Conservation (phyloP, 92 coral and sea anemone species). For the Pocillopora grandis region DNA sequence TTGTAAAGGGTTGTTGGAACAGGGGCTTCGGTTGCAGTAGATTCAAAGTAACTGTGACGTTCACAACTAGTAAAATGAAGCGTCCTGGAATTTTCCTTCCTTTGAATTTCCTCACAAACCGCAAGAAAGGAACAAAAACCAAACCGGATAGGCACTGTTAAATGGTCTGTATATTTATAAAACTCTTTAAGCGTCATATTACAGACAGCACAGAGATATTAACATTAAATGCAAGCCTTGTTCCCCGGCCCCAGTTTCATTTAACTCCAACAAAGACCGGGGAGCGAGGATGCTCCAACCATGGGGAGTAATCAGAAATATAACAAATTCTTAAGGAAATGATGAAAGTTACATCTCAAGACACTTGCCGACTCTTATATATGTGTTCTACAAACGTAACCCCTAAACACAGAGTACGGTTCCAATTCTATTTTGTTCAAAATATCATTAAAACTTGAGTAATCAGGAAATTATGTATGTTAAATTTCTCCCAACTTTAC, state of each 20-base stretch:
- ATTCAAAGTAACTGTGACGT: too few relatives aligned
- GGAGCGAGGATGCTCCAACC: not conserved
- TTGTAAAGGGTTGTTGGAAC: too few relatives aligned
- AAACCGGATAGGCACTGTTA: constrained; percentile 1
- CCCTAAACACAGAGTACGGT: not conserved
- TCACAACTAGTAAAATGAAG: too few relatives aligned
- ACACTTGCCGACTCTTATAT: not conserved
- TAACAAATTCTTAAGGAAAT: not conserved
- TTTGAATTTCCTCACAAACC: not conserved
- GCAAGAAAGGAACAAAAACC: not conserved
- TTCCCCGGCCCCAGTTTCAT: not conserved
- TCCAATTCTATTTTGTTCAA: constrained; percentile 7
- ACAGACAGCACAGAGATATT: constrained; percentile 14
- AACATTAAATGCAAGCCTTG: not conserved
- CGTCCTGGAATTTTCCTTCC: not conserved
- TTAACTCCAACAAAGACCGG: not conserved
- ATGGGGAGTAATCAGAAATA: constrained; percentile 15
- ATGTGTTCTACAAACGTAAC: not conserved
- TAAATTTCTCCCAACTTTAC: not conserved
- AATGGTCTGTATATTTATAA: constrained; percentile 39
- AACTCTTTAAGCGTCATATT: constrained; percentile 31
- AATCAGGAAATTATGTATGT: constrained; percentile 1
- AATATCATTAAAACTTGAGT: not conserved
- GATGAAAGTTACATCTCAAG: constrained; percentile 32
- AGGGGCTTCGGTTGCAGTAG: too few relatives aligned